phyloP scores from a whole-genome alignment of 2,113 vertebrate genomes.

The Peromyscus californicus region DNA sequence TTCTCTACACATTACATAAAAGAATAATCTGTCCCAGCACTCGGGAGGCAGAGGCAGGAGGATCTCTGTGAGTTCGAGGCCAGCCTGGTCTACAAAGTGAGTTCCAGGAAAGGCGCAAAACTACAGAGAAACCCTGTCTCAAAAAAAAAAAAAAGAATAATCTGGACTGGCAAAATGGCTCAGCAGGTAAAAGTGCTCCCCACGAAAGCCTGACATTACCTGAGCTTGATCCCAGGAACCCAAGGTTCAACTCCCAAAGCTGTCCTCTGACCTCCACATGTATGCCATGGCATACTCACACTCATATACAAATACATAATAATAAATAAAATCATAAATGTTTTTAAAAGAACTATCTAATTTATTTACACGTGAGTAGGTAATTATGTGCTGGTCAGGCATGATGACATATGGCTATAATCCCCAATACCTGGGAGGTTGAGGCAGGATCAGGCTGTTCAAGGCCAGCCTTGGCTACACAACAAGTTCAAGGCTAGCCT shows the following conservation, averaged over 20 bases:
- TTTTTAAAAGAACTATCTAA: no score
- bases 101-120: no score
- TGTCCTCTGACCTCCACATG: background rate
- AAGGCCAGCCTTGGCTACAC: background rate
- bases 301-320: background rate
- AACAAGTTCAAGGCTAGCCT: background rate
- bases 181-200: background rate
- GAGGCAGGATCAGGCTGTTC: background rate
- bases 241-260: background rate
- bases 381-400: background rate
- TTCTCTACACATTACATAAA: slow-evolving; percentile 49
- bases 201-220: background rate
- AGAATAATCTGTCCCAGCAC: slow-evolving; percentile 4
- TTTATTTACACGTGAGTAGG: background rate
- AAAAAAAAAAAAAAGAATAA: slow-evolving; percentile 44
- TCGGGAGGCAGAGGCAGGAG: no score
- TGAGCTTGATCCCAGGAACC: background rate
- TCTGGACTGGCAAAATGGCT: slow-evolving; percentile 4
- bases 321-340: background rate
- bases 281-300: background rate
- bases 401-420: background rate
- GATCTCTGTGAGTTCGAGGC: no score
- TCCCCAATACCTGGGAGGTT: background rate
- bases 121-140: no score
- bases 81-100: no score